These are phyloP conservation scores for Coendou prehensilis DNA, from an alignment of 2,797 vertebrate species.

Conservation along the genomic window DNA sequence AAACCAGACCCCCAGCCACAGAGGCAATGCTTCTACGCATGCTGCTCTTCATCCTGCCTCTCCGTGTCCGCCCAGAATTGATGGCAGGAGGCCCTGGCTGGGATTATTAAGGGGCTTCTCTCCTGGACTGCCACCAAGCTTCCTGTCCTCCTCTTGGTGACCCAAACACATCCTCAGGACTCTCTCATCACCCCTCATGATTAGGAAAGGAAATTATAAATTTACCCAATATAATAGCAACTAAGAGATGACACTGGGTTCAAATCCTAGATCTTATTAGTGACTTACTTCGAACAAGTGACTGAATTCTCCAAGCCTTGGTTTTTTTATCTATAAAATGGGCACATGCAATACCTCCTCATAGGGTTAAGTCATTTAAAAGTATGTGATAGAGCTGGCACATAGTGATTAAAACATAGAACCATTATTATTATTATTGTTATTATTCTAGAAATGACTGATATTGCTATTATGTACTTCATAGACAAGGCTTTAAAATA, in stretches of 20 bases:
- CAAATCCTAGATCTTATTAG: constrained; percentile 6
- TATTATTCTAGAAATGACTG: neutral
- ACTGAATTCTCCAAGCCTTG: constrained; percentile 17
- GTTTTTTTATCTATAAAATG: constrained; percentile 47
- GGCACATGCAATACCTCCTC: neutral
- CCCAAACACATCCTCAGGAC: neutral
- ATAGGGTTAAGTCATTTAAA: neutral
- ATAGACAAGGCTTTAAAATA: neutral
- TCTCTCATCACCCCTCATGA: neutral
- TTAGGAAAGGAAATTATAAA: neutral
- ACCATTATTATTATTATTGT: neutral
- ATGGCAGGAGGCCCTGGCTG: neutral
- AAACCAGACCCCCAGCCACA: neutral
- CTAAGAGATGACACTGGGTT: neutral
- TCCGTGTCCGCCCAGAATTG: neutral
- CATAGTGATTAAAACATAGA: neutral
- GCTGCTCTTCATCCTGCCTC: neutral
- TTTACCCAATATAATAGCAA: neutral
- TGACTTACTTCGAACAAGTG: constrained; percentile 17
- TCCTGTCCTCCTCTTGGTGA: neutral
- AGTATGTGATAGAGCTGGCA: neutral
- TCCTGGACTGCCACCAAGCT: no score
- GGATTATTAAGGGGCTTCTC: neutral
- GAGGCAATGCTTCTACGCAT: neutral
- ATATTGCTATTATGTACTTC: neutral